Percentiles rank a stretch among this genome's conserved stretches.
phyloP scores from a whole-genome alignment of 2,797 vertebrate genomes.

The Lepilemur septentrionalis region DNA sequence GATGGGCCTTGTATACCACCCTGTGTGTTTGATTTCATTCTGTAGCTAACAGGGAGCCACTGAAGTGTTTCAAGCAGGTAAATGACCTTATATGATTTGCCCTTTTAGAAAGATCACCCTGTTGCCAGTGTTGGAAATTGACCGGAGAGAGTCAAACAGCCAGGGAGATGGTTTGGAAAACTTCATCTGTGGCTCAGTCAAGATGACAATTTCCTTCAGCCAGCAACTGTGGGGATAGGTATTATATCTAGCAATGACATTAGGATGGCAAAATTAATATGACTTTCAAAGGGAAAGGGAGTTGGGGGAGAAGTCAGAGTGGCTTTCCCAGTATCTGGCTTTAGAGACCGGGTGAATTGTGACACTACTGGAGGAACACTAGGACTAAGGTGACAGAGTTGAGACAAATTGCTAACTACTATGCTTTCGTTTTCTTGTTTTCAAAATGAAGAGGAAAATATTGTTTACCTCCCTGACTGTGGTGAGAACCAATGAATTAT shows the following conservation, averaged over 20 bases:
- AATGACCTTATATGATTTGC: slow-evolving; percentile 11
- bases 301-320: not conserved
- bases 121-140: not conserved
- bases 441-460: not conserved
- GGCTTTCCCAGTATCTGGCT: not conserved
- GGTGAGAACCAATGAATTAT: not conserved
- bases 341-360: not conserved
- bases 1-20: not conserved
- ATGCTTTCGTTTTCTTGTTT: not conserved
- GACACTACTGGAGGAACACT: not conserved
- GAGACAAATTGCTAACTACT: not conserved
- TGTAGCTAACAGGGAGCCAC: slow-evolving; percentile 12
- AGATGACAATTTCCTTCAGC: not conserved
- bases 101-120: slow-evolving; percentile 57
- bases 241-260: not conserved
- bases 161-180: not conserved
- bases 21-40: not conserved
- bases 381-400: not conserved
- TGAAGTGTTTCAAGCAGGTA: slow-evolving; percentile 38
- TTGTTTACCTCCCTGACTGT: not conserved
- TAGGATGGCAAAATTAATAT: not conserved
- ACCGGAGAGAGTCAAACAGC: not conserved
- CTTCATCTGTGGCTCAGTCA: not conserved
- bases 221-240: not conserved
- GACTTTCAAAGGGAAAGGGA: not conserved